Evolutionary conservation across 2,797 vertebrate species (phyloP), one percentile per base, ranked within the genome.

Genomic region (Carcharodon carcharias): DNA sequence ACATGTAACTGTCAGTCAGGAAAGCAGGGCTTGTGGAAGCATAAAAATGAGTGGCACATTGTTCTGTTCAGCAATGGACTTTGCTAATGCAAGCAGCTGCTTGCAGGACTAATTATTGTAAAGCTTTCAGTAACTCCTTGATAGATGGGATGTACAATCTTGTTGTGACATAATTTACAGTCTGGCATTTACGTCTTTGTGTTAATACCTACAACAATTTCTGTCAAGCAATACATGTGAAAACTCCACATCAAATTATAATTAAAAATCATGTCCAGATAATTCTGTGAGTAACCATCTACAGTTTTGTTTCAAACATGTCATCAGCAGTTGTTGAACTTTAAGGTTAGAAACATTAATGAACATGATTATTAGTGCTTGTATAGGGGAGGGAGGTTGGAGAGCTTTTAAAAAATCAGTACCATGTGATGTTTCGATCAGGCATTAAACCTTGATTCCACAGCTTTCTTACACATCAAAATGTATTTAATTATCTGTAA

Each of bases 1-100:
- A 96, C 96, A 96, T 97, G 96, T 94, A 21, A 5, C 96, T 97
- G 97, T 97, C 97, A 61, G 96, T 92, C 96, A 97, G 97, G 97
- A 98, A 98, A 97, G 98, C 97, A 97, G 96, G 97, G 92, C 96
- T 95, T 97, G 94, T 96, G 96, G 97, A 97, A 97, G 97, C 97
- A 82, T 96, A 67, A 96, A 96, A 2, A 3, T 9, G 95, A 96
- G 97, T 96, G 96, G 96, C 96, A 91, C 63, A 77, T 97, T 97
- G 97, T 97, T 96, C 63, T 96, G 96, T 97, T 97, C 96, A 4
- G 26, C 97, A 96, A 96, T 73, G 97, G 97, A 97, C 96, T 28
- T 96, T 96, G 96, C 96, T 96, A 96, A 97, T 97, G 96, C 26
- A 69, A 56, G 96, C 16, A 35, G 96, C 96, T 96, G 96, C 0